These are phyloP conservation scores for Plusia festucae DNA, from an alignment of 2,888 invertebrate genomes.

Conservation along the genomic window DNA sequence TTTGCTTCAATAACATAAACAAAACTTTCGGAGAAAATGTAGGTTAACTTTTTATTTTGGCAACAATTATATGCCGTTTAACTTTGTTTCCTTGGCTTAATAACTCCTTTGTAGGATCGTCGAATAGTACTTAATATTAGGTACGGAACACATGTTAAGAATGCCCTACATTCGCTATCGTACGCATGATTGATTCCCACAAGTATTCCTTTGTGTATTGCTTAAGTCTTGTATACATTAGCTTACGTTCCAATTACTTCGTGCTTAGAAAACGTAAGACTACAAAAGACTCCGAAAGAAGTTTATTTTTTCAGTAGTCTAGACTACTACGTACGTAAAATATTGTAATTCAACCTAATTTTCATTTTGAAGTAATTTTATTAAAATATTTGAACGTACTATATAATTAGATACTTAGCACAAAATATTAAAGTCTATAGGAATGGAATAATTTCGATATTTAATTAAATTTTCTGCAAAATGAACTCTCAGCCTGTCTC, in stretches of 20 bases:
- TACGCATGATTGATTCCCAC: slow-evolving; percentile 14
- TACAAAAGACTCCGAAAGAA: not conserved
- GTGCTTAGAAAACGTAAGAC: not conserved
- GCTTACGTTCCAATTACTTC: not conserved
- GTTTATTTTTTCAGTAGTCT: too few relatives aligned
- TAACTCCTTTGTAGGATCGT: slow-evolving; percentile 2
- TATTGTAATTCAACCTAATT: too few relatives aligned
- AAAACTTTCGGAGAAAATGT: not conserved
- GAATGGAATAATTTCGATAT: too few relatives aligned
- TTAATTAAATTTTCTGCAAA: too few relatives aligned
- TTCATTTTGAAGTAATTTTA: too few relatives aligned
- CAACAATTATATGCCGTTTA: not conserved
- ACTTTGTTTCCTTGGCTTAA: not conserved
- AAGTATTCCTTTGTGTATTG: slow-evolving; percentile 4
- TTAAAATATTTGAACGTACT: too few relatives aligned
- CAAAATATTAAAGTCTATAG: too few relatives aligned
- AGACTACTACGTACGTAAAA: too few relatives aligned
- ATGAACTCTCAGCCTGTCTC: too few relatives aligned
- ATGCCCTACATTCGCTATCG: slow-evolving; percentile 9
- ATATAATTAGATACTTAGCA: too few relatives aligned
- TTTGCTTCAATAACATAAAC: not conserved
- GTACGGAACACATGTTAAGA: not conserved
- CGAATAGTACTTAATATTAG: not conserved
- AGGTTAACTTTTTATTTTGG: not conserved
- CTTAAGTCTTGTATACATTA: not conserved